Evolutionary conservation across 2,888 invertebrate genomes (phyloP), one percentile per base, ranked within the genome.

Genomic region (Didymodactylos carnosus): DNA sequence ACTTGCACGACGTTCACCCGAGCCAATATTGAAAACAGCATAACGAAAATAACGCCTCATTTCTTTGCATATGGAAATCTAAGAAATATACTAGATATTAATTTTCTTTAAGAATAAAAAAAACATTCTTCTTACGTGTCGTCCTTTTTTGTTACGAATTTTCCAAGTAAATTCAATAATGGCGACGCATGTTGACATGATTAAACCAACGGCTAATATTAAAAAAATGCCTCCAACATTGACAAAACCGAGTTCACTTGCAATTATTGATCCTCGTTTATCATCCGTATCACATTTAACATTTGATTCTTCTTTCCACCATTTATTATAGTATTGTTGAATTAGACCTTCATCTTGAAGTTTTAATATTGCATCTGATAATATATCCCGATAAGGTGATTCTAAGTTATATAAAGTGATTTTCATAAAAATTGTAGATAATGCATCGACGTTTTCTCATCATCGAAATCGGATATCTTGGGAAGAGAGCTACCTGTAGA

Each of bases 161-260:
- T 92, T 92, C 84, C 92, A 94, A 83, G 94, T 91, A 84, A 97
- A 97, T 85, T 98, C 97, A 73, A 93, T 85, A 73, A 95, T 87
- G 10, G 97, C 94, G 53, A 95, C 92, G 11, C 90, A 87, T 80
- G 97, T 88, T 43, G 95, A 93, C 46, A 94, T 85, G 41, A 91
- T 88, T 76, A 98, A 87, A 49, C 97, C 97, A 40, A 91, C 93
- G 80, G 95, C 92, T 76, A 98, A 87, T 81, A 98, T 95, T 86
- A 97, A 97, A 86, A 98, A 98, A 81, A 97, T 91, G 53, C 74
- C 74, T 27, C 74, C 74, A 27, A 74, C 71, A 49, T 74, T 74
- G 29, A 53, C 74, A 71, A 74, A 71, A 35, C 71, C 71, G 19
- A 74, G 41, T 27, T 40, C 70, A 40, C 43, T 43, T n/a, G 74